These are phyloP conservation scores for Myxocyprinus asiaticus DNA, from an alignment of 2,113 vertebrate genomes.

Conservation along the genomic window DNA sequence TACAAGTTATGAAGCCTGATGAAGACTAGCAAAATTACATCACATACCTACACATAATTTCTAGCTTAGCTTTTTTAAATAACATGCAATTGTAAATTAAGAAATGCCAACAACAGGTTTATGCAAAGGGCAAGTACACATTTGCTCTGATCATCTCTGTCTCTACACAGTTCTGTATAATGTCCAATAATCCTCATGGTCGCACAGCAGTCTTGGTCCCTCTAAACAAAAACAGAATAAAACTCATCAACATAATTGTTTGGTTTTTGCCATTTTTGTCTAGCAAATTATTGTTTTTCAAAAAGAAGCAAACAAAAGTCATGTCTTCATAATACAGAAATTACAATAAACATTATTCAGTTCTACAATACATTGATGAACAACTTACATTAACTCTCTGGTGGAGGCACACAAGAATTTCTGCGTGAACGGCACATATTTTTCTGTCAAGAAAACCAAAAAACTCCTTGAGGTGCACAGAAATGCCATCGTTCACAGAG, in stretches of 20 bases:
- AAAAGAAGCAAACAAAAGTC: neutral
- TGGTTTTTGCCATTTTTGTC: no score
- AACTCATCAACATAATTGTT: no score
- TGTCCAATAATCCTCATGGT: constrained; percentile 13
- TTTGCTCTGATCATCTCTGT: neutral
- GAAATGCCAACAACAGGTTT: neutral
- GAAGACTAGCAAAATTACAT: neutral
- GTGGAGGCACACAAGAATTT: constrained; percentile 68
- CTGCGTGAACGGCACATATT: constrained; percentile 77
- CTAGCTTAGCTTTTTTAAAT: neutral
- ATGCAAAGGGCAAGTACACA: neutral
- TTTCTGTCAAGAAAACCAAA: constrained; percentile 63
- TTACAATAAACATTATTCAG: neutral
- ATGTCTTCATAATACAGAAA: neutral
- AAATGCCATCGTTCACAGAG: neutral
- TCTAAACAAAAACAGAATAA: neutral
- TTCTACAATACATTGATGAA: neutral
- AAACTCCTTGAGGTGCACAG: neutral
- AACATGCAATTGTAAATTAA: neutral
- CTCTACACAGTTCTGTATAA: neutral
- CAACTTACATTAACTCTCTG: constrained; percentile 70
- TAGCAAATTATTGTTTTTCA: no score
- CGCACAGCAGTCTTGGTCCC: neutral
- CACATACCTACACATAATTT: neutral
- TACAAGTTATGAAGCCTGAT: neutral